A percentile compares a stretch with the other conserved stretches of the same genome.
phyloP scores from a whole-genome alignment of 2,888 invertebrate species.

The Drosophila sordidula region DNA sequence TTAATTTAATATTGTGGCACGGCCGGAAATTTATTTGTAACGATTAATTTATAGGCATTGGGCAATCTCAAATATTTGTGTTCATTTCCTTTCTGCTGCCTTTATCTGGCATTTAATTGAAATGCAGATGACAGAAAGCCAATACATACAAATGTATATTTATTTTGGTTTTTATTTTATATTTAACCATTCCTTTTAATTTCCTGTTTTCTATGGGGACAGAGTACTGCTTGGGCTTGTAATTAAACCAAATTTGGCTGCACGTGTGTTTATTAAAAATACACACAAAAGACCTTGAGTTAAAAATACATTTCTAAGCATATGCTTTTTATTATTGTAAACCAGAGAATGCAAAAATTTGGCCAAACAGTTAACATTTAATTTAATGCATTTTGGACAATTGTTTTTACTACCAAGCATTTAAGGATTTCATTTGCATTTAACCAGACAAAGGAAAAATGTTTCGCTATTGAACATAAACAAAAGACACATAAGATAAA shows the following conservation, averaged over 20 bases:
- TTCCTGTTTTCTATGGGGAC: background rate
- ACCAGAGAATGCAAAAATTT: background rate
- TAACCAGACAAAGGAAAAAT: background rate
- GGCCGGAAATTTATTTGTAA: constrained; percentile 17
- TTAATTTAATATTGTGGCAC: constrained; percentile 22
- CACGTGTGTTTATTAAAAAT: background rate
- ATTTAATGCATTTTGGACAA: constrained; percentile 12
- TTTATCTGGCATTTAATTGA: constrained; percentile 1
- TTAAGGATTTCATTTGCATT: background rate
- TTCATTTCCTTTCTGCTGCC: background rate
- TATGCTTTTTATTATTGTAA: background rate
- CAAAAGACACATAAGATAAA: background rate
- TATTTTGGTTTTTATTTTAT: background rate
- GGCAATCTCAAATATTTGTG: background rate
- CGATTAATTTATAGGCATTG: constrained; percentile 26
- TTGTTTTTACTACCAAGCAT: background rate
- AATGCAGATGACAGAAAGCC: constrained; percentile 15
- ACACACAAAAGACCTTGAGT: background rate
- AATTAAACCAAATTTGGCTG: background rate
- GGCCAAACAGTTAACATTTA: background rate
- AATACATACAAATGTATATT: background rate
- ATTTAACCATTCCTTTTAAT: background rate
- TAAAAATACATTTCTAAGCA: background rate
- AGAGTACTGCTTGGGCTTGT: background rate
- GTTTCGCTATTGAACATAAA: background rate